Evolutionary conservation across 1,140 invertebrate species (phyloP), one percentile per base, ranked within the genome.

Genomic region (Gryon sp.): DNA sequence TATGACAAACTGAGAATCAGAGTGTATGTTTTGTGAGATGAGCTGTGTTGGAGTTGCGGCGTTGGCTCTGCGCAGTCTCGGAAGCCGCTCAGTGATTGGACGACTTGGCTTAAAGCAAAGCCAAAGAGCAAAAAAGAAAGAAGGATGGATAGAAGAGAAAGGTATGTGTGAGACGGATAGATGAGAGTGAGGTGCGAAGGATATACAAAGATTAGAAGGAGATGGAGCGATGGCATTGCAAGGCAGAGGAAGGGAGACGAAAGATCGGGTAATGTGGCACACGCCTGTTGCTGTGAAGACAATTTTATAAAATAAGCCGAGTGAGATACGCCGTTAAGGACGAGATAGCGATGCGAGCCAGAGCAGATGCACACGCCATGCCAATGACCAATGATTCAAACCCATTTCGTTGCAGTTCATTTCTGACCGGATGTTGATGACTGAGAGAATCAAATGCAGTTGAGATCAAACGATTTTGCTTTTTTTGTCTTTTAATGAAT

Each of bases 61-160:
- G 50, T 52, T 41, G 36, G n/a, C 22, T 22, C 9, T 45, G 55
- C 62, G 63, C 63, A 69, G 63, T 66, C 69, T 48, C 72, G 59
- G 45, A 50, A 48, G 53, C 30, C 57, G 30, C 24, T 48, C 32
- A 53, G 45, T 46, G 59, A 73, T 74, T 72, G 69, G 72, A 20
- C 41, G 65, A 40, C 60, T 30, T n/a, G 2, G 59, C 9, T 41
- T n/a, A 5, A 34, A 28, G 75, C 19, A 55, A 74, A 68, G n/a
- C n/a, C n/a, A n/a, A n/a, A n/a, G n/a, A n/a, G n/a, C n/a, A n/a
- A n/a, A n/a, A n/a, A n/a, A n/a, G n/a, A n/a, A n/a, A n/a, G n/a
- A n/a, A n/a, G n/a, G 22, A 12, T 4, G 32, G n/a, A 34, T 12
- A 73, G 60, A 53, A 60, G 77, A 79, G 79, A 46, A 50, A 72